Evolutionary conservation across 2,113 vertebrate genomes (phyloP).

Genomic region (sheep (Ovis aries)): ARS-UI_Ramb_v3.0 NC_056069.1:53675501-53676000

Average conservation of each 20-base stretch:
- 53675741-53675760: not conserved
- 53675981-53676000: not conserved
- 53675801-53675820: not conserved
- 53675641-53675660: too few relatives aligned
- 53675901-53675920: not conserved
- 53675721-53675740: not conserved
- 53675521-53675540: not conserved
- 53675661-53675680: not conserved
- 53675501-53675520: not conserved
- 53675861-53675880: rapidly evolving
- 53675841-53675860: not conserved
- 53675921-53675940: not conserved
- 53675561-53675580: not conserved
- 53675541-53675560: not conserved
- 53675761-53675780: not conserved
- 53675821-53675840: not conserved
- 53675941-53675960: not conserved
- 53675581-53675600: not conserved
- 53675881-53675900: not conserved
- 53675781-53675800: not conserved
- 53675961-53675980: not conserved
- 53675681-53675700: too few relatives aligned
- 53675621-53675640: not conserved
- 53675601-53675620: not conserved
- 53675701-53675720: not conserved